These are phyloP conservation scores for Bradypus variegatus DNA, from an alignment of 2,797 vertebrate genomes.

Conservation along the genomic window DNA sequence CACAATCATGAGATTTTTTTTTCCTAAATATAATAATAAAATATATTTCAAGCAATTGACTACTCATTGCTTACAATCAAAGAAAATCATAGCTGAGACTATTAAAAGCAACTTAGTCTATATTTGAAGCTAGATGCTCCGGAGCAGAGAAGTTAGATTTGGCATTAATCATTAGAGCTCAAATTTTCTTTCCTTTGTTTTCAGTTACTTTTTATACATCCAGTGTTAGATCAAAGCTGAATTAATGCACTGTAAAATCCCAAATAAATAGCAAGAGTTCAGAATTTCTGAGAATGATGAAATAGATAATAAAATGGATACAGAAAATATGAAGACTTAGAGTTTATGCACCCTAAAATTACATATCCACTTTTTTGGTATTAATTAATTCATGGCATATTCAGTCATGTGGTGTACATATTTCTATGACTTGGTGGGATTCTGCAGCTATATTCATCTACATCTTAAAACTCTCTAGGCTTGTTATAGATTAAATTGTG, in stretches of 20 bases:
- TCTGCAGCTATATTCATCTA: neutral
- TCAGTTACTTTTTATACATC: conserved; percentile 39
- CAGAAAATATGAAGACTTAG: conserved; percentile 7
- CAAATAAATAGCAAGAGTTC: conserved; percentile 32
- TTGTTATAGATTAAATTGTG: no score
- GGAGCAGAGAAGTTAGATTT: conserved; percentile 25
- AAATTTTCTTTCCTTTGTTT: conserved; percentile 37
- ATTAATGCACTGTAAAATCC: conserved; percentile 13
- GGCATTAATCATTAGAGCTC: conserved; percentile 39
- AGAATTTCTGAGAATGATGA: conserved; percentile 8
- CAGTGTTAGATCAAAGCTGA: conserved; percentile 25
- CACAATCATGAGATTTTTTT: conserved; percentile 15
- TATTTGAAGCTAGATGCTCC: conserved; percentile 51
- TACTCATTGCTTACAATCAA: conserved; percentile 26
- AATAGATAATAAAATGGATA: neutral
- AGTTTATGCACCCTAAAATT: conserved; percentile 36
- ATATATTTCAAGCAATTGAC: conserved; percentile 54
- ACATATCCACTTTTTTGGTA: neutral
- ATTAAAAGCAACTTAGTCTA: conserved; percentile 31
- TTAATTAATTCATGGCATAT: conserved; percentile 3
- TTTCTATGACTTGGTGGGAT: neutral
- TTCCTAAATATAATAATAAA: conserved; percentile 48
- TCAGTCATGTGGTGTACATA: neutral
- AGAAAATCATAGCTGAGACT: conserved; percentile 39
- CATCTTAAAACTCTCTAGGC: neutral